These are phyloP conservation scores for Psittacara wagleri DNA, from an alignment of 2,113 vertebrate species.

Conservation along the genomic window DNA sequence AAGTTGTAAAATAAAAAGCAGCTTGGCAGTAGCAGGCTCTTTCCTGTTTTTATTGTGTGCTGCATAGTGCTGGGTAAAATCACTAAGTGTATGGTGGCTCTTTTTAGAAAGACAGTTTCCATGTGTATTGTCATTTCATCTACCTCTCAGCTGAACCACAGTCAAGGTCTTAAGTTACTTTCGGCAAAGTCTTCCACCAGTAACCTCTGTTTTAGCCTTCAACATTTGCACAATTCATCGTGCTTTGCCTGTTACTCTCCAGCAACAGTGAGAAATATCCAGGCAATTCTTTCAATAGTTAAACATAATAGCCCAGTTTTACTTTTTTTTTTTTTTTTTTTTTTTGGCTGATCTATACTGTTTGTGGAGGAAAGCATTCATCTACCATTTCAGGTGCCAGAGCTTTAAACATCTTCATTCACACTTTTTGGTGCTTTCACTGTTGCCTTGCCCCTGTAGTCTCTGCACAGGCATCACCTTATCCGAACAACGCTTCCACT, in stretches of 20 bases:
- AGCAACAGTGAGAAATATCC: background rate
- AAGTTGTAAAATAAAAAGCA: background rate
- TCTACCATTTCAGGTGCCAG: rapidly evolving
- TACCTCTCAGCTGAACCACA: background rate
- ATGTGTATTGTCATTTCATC: background rate
- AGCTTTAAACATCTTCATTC: background rate
- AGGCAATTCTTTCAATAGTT: background rate
- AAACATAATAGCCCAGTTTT: background rate
- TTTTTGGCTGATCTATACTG: background rate
- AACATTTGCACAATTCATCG: rapidly evolving
- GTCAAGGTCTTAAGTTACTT: background rate
- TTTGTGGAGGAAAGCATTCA: background rate
- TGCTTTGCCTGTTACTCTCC: background rate
- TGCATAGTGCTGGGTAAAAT: background rate
- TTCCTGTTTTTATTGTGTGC: background rate
- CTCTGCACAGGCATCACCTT: background rate
- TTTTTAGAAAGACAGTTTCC: background rate
- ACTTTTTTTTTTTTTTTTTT: too few relatives aligned
- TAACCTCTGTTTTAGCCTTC: background rate
- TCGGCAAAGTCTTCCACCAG: background rate
- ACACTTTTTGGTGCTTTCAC: background rate
- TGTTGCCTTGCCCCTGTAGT: background rate
- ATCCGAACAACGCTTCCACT: background rate
- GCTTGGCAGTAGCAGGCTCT: background rate
- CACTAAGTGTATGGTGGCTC: background rate